Percentiles rank a stretch among this genome's conserved stretches.
phyloP scores from a whole-genome alignment of 2,888 invertebrate species.

The Andrena camellia region DNA sequence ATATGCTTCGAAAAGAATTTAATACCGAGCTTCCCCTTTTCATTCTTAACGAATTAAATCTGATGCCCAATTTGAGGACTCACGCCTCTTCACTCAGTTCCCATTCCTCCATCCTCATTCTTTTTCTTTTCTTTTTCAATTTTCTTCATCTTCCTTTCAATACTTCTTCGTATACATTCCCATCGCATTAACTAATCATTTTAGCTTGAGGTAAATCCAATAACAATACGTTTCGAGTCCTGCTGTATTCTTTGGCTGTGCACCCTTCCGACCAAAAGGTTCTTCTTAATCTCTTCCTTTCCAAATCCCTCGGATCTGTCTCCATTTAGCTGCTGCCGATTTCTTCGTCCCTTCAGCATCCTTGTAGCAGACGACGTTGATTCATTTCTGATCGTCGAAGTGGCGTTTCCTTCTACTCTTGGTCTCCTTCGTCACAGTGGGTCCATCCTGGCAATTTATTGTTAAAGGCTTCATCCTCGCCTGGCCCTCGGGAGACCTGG shows the following conservation, averaged over 20 bases:
- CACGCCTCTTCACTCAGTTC: neutral
- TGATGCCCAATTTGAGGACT: neutral
- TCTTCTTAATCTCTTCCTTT: neutral
- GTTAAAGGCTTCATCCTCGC: neutral
- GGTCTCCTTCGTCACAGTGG: neutral
- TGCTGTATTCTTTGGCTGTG: neutral
- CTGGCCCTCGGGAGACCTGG: slow-evolving; percentile 72
- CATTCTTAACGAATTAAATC: neutral
- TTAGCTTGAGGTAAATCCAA: neutral
- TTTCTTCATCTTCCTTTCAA: neutral
- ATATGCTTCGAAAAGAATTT: no score
- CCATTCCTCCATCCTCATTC: neutral
- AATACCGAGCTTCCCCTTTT: no score
- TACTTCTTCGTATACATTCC: neutral
- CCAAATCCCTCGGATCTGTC: neutral
- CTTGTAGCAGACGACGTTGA: neutral
- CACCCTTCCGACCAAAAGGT: neutral
- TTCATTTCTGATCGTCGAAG: neutral
- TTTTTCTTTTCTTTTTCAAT: neutral
- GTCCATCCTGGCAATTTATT: neutral
- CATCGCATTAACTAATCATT: neutral
- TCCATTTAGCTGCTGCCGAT: neutral
- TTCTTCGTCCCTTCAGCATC: neutral
- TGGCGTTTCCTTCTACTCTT: neutral
- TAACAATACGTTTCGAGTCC: neutral